Conservation (phyloP, 2,888 invertebrate genomes). For the Pasiphila rectangulata region DNA sequence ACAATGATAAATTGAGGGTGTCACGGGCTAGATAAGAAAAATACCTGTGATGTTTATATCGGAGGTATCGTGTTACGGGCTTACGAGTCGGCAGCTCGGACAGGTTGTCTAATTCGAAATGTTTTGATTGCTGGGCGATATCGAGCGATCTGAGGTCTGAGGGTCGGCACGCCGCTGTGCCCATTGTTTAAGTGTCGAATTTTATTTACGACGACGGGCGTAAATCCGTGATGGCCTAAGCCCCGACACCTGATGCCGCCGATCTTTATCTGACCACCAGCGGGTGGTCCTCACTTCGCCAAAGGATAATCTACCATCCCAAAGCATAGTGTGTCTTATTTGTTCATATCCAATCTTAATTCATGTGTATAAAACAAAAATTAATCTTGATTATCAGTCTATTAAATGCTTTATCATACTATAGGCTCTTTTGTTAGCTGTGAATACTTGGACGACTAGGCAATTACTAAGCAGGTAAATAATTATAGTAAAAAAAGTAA, state of each 20-base stretch:
- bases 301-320: slow-evolving; percentile 31
- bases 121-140: slow-evolving; percentile 54
- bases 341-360: slow-evolving; percentile 15
- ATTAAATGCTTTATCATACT: not conserved
- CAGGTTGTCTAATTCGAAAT: slow-evolving; percentile 48
- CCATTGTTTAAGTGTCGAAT: slow-evolving; percentile 72
- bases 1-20: slow-evolving; percentile 36
- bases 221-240: slow-evolving; percentile 43
- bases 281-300: slow-evolving; percentile 57
- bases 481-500: no score
- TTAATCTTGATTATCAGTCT: slow-evolving; percentile 10
- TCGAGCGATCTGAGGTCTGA: slow-evolving; percentile 52
- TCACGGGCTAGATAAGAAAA: slow-evolving; percentile 31
- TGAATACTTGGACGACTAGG: no score
- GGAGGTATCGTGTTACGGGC: slow-evolving; percentile 40
- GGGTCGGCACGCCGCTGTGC: slow-evolving; percentile 43
- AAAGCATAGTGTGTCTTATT: slow-evolving; percentile 27
- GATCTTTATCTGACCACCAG: slow-evolving; percentile 58
- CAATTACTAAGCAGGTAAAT: no score
- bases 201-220: slow-evolving; percentile 62
- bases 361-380: slow-evolving; percentile 12
- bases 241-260: slow-evolving; percentile 62
- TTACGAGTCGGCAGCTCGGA: slow-evolving; percentile 39
- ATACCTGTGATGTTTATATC: slow-evolving; percentile 38
- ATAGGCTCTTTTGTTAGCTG: no score